Evolutionary conservation across 2,113 vertebrate genomes (phyloP), one percentile per base, ranked within the genome.

Genomic region (Butorides virescens): DNA sequence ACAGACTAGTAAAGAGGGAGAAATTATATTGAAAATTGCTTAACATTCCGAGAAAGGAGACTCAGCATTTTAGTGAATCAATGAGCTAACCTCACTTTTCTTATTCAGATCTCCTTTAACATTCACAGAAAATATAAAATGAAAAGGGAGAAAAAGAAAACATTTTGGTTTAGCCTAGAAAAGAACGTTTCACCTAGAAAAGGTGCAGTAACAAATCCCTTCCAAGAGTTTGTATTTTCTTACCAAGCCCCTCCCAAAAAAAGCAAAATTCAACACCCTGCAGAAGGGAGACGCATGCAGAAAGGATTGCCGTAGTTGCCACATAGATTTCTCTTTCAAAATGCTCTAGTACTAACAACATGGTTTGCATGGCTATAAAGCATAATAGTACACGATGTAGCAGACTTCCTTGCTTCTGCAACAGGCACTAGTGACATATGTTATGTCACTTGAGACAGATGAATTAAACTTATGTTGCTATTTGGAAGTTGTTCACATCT

Each of bases 401-500:
- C 91, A 92, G 73, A 62, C 36, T 89, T 84, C 44, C 66, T 68
- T 88, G 53, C 63, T 85, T 85, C 85, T 82, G 77, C 89, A 96
- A 73, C 71, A 89, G 71, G 80, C 81, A 88, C 53, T 39, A 62
- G 81, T 88, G 91, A 77, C 89, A 95, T 97, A 97, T 92, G 92
- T 89, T 96, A 91, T 92, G 89, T 91, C 95, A 95, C 89, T 97
- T 76, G 73, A 95, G 93, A 97, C 89, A 97, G 91, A 96, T 92
- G 86, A 97, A 95, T 97, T 96, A 96, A 95, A 96, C 87, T 95
- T 92, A 79, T 91, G 89, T 76, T 91, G 86, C 77, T 94, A 55
- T 96, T 97, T 97, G 86, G 88, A 95, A 91, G 77, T 93, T 92
- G 94, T 88, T 97, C 97, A 94, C 94, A 90, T 97, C 91, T 85